Conservation (phyloP, 2,797 vertebrate species). For the Muraenolepis orangiensis region DNA sequence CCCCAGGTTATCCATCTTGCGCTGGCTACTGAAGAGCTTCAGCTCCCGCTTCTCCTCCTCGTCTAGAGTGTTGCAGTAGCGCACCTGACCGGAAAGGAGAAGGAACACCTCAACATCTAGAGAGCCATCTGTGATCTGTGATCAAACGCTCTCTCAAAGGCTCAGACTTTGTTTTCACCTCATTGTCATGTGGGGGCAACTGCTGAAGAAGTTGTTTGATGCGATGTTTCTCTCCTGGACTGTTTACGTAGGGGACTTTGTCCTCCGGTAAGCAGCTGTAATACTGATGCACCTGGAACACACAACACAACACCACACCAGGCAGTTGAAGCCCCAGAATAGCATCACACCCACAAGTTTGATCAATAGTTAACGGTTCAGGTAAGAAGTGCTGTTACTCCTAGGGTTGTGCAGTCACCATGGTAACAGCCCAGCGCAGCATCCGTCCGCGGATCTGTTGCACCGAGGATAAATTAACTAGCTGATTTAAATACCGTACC, state of each 20-base stretch:
- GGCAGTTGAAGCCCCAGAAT: neutral
- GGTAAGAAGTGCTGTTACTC: neutral
- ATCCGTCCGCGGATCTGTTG: neutral
- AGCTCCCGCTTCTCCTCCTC: slow-evolving; percentile 96
- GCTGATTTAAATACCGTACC: neutral
- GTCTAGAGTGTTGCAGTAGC: slow-evolving; percentile 90
- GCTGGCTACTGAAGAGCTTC: slow-evolving; percentile 94
- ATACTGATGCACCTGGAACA: slow-evolving; percentile 93
- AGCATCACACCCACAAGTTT: neutral
- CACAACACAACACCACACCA: slow-evolving; percentile 20
- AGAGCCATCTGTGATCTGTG: neutral
- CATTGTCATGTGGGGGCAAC: slow-evolving; percentile 96
- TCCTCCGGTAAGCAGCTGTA: slow-evolving; percentile 97
- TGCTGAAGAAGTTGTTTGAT: slow-evolving; percentile 97
- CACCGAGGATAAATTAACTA: neutral
- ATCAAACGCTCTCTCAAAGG: neutral
- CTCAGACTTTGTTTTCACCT: slow-evolving; percentile 73
- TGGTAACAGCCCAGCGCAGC: neutral
- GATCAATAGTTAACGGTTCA: neutral
- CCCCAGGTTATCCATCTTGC: slow-evolving; percentile 94
- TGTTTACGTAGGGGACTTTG: slow-evolving; percentile 97
- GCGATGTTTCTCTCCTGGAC: slow-evolving; percentile 92
- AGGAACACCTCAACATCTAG: neutral
- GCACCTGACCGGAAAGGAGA: slow-evolving; percentile 49
- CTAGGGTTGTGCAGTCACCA: neutral